These are phyloP conservation scores for Macaca mulatta DNA, from an alignment of 2,113 vertebrate species.

Conservation along the genomic window DNA sequence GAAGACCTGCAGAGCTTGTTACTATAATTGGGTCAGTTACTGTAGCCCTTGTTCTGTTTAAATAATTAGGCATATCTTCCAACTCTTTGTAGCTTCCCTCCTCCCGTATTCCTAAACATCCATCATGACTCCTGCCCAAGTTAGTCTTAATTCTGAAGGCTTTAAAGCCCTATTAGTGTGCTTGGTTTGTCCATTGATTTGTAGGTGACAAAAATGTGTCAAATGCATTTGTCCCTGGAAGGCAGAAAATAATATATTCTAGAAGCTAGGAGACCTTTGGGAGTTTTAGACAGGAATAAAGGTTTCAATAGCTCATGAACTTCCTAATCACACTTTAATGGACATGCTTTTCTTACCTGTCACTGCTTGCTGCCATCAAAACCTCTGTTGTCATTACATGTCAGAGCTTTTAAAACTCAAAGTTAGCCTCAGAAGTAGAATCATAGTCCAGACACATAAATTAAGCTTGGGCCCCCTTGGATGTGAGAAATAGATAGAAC, in stretches of 20 bases:
- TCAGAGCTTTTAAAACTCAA: not conserved
- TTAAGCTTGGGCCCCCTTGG: not conserved
- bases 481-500: not conserved
- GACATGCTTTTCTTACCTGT: slow-evolving; percentile 33
- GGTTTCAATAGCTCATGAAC: not conserved
- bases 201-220: slow-evolving; percentile 23
- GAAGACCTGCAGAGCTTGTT: not conserved
- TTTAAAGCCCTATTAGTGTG: not conserved
- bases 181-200: slow-evolving; percentile 28
- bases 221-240: slow-evolving; percentile 30
- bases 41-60: not conserved
- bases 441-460: not conserved
- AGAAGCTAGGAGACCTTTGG: slow-evolving; percentile 24
- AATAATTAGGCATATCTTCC: not conserved
- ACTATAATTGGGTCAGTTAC: not conserved
- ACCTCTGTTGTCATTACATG: slow-evolving; percentile 32
- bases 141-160: not conserved
- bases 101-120: not conserved
- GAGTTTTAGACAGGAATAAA: not conserved
- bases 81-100: not conserved
- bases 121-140: not conserved
- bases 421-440: not conserved
- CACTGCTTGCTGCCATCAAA: not conserved
- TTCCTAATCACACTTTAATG: slow-evolving; percentile 20
- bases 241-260: slow-evolving; percentile 46